Conservation (phyloP, 2,113 vertebrate genomes). For the Dinomys branickii region DNA sequence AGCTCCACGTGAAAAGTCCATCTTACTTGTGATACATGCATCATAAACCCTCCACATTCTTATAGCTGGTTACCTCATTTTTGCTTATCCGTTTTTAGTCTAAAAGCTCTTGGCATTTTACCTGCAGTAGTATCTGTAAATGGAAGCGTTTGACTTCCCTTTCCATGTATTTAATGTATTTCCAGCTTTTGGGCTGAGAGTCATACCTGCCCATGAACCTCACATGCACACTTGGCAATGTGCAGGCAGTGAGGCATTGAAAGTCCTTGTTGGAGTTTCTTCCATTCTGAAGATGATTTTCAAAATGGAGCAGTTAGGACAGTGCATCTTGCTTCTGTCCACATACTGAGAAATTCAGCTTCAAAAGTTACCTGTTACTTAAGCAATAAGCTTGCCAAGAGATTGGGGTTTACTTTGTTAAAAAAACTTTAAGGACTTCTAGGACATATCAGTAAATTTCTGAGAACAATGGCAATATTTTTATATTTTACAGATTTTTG, state of each 20-base stretch:
- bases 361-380: neutral
- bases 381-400: slow-evolving; percentile 42
- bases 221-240: neutral
- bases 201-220: neutral
- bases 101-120: neutral
- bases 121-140: neutral
- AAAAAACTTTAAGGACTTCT: slow-evolving; percentile 44
- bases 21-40: neutral
- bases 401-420: neutral
- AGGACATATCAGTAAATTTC: neutral
- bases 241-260: neutral
- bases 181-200: neutral
- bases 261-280: neutral
- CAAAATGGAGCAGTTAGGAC: neutral
- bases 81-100: neutral
- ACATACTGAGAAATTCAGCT: neutral
- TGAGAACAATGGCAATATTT: slow-evolving; percentile 49
- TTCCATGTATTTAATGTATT: slow-evolving; percentile 1
- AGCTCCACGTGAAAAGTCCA: neutral
- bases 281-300: neutral
- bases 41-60: neutral
- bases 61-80: slow-evolving; percentile 34
- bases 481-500: slow-evolving; percentile 61
- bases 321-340: neutral
- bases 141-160: neutral